Percentiles rank a stretch among this genome's conserved stretches.
phyloP scores from a whole-genome alignment of 2,888 invertebrate species.

The Chromoteleia sp. region DNA sequence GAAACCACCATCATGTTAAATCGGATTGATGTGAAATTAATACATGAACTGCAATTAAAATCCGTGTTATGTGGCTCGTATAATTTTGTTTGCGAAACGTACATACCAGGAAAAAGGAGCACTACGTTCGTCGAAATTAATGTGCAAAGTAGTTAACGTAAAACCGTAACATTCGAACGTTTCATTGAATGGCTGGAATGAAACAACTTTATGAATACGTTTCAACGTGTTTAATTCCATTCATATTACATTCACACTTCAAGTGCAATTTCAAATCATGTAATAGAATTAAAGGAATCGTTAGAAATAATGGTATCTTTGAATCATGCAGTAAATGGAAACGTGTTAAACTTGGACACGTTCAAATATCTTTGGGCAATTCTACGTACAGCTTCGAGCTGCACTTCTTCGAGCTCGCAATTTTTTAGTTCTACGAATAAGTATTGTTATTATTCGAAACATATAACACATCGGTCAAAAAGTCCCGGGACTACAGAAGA shows the following conservation, averaged over 20 bases:
- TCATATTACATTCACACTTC: slow-evolving; percentile 29
- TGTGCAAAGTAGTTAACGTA: slow-evolving; percentile 39
- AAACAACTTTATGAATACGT: slow-evolving; percentile 36
- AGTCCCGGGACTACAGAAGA: no score
- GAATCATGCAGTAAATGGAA: slow-evolving; percentile 4
- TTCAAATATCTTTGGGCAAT: no score
- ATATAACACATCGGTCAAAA: no score
- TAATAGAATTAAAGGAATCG: slow-evolving; percentile 22
- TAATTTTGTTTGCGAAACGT: slow-evolving; percentile 37
- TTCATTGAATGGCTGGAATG: slow-evolving; percentile 30
- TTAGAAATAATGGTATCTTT: slow-evolving; percentile 11
- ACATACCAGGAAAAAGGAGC: slow-evolving; percentile 30
- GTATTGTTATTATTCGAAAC: no score
- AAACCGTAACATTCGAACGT: slow-evolving; percentile 34
- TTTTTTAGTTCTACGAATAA: no score
- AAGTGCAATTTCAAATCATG: slow-evolving; percentile 29
- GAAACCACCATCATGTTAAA: slow-evolving; percentile 28
- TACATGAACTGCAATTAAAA: slow-evolving; percentile 36
- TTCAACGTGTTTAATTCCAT: slow-evolving; percentile 32
- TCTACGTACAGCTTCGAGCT: no score
- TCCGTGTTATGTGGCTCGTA: slow-evolving; percentile 34
- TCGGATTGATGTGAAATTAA: slow-evolving; percentile 37
- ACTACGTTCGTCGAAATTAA: slow-evolving; percentile 31
- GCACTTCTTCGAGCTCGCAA: no score
- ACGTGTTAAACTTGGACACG: neutral